These are phyloP conservation scores for Grus americana DNA, from an alignment of 2,113 vertebrate species.

Conservation along the genomic window DNA sequence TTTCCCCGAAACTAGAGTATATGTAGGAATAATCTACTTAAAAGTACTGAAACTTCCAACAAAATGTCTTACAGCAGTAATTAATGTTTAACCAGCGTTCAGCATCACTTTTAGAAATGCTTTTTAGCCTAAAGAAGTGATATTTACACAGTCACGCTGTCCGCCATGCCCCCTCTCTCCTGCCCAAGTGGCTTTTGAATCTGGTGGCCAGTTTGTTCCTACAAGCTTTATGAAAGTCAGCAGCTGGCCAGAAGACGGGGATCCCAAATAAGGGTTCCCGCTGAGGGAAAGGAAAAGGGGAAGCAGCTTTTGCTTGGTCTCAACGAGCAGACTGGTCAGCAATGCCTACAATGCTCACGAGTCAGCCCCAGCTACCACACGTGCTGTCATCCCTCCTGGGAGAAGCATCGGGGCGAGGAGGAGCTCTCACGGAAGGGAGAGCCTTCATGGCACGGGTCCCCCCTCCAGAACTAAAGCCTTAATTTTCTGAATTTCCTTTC, in stretches of 20 bases:
- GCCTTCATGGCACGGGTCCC: background rate
- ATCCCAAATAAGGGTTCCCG: background rate
- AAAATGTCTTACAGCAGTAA: background rate
- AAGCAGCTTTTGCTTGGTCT: background rate
- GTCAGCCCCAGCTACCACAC: background rate
- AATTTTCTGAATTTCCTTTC: background rate
- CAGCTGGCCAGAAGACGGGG: background rate
- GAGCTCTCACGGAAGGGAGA: background rate
- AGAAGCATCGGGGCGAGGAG: background rate
- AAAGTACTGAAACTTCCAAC: background rate
- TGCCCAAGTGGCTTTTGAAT: background rate
- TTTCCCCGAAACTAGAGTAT: background rate
- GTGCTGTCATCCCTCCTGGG: background rate
- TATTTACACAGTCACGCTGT: background rate
- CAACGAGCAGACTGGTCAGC: background rate
- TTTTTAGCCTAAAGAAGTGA: background rate
- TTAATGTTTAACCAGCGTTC: background rate
- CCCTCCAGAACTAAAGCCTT: background rate
- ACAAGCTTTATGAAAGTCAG: background rate
- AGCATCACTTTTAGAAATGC: background rate
- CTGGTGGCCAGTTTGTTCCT: background rate
- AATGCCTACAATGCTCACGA: accelerated
- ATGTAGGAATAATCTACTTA: background rate
- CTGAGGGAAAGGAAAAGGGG: background rate
- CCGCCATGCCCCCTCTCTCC: background rate